Evolutionary conservation across 2,797 vertebrate genomes (phyloP).

Genomic region (Pagetopsis macropterus): DNA sequence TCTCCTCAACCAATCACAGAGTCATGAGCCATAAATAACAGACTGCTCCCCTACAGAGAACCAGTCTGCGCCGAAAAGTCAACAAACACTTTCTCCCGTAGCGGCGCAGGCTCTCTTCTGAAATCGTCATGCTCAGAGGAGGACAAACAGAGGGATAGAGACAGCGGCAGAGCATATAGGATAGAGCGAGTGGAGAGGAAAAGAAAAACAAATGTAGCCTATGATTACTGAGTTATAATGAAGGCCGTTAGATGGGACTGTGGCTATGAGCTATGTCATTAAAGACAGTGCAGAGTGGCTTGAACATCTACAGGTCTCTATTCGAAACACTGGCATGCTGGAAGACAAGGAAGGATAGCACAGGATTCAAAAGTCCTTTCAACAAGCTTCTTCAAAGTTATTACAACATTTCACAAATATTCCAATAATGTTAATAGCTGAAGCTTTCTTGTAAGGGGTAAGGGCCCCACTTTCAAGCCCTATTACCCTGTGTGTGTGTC

Average conservation of each 20-base stretch:
- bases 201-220: constrained; percentile 75
- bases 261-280: constrained; percentile 76
- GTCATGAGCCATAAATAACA: constrained; percentile 81
- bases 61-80: constrained; percentile 77
- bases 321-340: constrained; percentile 61
- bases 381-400: constrained; percentile 32
- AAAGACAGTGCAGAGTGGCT: constrained; percentile 59
- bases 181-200: constrained; percentile 46
- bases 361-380: constrained; percentile 15
- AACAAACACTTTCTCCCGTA: constrained; percentile 80
- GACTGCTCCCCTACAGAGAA: constrained; percentile 76
- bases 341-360: constrained; percentile 39
- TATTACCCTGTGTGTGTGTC: constrained; percentile 52
- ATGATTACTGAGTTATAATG: constrained; percentile 80
- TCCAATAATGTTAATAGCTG: constrained; percentile 39
- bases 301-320: constrained; percentile 65
- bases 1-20: constrained; percentile 75
- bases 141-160: constrained; percentile 46
- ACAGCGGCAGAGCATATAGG: constrained; percentile 21
- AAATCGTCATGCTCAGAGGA: constrained; percentile 53
- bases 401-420: constrained; percentile 43
- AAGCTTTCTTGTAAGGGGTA: constrained; percentile 23
- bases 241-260: constrained; percentile 67
- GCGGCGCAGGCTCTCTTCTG: constrained; percentile 67
- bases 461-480: constrained; percentile 34